Conservation (phyloP, 37 sponge, comb jelly and placozoan species). For the Crambe crambe region DNA sequence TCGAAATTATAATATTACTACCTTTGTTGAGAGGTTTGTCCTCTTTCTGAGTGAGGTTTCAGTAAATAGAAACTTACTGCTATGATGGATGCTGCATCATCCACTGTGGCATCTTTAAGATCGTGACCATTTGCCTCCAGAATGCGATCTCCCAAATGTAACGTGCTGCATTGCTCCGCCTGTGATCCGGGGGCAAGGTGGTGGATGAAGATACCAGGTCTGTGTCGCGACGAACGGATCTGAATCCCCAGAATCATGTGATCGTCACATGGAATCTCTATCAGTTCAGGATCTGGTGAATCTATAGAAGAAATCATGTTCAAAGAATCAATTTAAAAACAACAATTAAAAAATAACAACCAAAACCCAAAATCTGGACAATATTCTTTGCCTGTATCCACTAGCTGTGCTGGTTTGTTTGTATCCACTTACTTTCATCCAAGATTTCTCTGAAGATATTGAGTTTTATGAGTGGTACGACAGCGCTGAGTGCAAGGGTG, state of each 20-base stretch:
- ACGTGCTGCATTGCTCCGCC: conserved; percentile 34
- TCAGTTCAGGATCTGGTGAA: conserved; percentile 21
- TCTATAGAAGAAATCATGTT: neutral
- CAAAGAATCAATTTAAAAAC: too few species aligned
- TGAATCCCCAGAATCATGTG: conserved; percentile 51
- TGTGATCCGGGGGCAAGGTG: conserved; percentile 49
- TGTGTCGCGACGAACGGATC: conserved; percentile 27
- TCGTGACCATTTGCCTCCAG: conserved; percentile 76
- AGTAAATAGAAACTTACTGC: conserved; percentile 38
- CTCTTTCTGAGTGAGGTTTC: too few species aligned
- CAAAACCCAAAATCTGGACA: too few species aligned
- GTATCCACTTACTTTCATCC: neutral
- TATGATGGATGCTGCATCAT: conserved; percentile 59
- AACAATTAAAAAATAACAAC: too few species aligned
- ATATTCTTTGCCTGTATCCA: too few species aligned
- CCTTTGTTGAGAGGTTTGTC: too few species aligned
- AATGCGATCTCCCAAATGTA: conserved; percentile 67
- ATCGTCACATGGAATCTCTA: conserved; percentile 22
- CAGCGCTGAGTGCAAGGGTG: conserved; percentile 51
- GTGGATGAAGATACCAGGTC: conserved; percentile 73
- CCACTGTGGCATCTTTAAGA: conserved; percentile 64
- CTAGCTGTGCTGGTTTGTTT: too few species aligned
- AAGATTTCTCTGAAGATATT: conserved; percentile 46
- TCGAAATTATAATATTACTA: too few species aligned
- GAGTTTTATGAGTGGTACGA: conserved; percentile 55